A percentile compares a stretch with the other conserved stretches of the same genome.
Evolutionary conservation across 2,888 invertebrate species (phyloP).

Genomic region (Melolontha melolontha): DNA sequence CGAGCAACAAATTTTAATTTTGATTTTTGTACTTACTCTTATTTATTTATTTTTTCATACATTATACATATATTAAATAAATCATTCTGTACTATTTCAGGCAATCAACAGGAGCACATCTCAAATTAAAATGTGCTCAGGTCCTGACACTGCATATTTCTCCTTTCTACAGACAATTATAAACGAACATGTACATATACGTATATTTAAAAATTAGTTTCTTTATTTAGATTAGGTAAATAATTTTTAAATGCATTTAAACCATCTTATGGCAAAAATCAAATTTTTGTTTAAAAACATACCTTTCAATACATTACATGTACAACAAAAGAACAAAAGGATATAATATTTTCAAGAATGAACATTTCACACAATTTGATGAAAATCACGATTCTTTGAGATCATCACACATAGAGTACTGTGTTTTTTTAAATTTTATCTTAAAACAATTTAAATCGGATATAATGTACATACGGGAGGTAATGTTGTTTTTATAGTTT

Average conservation of each 20-base stretch:
- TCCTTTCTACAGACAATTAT: too few species aligned
- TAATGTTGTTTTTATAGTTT: constrained; percentile 31
- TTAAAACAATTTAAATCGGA: constrained; percentile 33
- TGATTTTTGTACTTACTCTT: too few species aligned
- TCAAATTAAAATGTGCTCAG: too few species aligned
- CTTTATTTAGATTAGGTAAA: too few species aligned
- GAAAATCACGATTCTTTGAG: constrained; percentile 40
- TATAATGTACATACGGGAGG: constrained; percentile 34
- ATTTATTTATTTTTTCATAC: too few species aligned
- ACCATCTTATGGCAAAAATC: not conserved
- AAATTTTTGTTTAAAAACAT: constrained; percentile 28
- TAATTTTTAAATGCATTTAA: not conserved
- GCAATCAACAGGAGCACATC: too few species aligned
- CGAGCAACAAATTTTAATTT: too few species aligned
- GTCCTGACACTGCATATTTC: too few species aligned
- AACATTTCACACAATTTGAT: constrained; percentile 8
- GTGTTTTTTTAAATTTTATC: constrained; percentile 23
- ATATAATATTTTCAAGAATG: constrained; percentile 12
- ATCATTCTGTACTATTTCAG: too few species aligned
- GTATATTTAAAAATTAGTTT: too few species aligned
- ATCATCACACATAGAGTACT: constrained; percentile 41
- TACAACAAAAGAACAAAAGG: constrained; percentile 24
- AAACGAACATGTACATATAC: too few species aligned
- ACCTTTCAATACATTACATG: constrained; percentile 31
- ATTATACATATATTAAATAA: too few species aligned